Evolutionary conservation across 53 echinoderm and acorn worm species (phyloP).

Genomic region (Holothuria leucospilota): DNA sequence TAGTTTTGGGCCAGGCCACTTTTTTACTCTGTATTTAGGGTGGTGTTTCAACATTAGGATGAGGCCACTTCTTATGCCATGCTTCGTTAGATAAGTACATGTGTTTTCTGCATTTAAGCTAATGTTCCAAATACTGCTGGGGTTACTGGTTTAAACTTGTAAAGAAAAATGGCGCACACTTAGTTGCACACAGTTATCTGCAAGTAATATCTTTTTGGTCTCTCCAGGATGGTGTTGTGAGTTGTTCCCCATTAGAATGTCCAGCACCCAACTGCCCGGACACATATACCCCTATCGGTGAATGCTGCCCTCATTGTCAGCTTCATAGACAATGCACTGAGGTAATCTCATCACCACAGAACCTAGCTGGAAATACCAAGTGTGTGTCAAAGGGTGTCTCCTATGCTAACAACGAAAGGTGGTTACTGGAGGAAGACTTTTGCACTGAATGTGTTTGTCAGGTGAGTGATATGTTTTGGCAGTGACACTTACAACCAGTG

Average conservation of each 20-base stretch:
- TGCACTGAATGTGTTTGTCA: constrained; percentile 89
- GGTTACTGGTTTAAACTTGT: too few relatives aligned
- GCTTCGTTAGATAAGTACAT: too few relatives aligned
- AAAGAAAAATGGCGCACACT: too few relatives aligned
- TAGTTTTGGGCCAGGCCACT: too few relatives aligned
- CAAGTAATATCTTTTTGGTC: too few relatives aligned
- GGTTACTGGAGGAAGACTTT: constrained; percentile 82
- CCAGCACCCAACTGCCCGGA: constrained; percentile 67
- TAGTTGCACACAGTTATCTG: too few relatives aligned
- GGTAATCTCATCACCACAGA: constrained; percentile 20
- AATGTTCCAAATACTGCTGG: too few relatives aligned
- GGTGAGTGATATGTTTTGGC: constrained; percentile 58
- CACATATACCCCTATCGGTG: constrained; percentile 79
- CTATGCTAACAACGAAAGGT: constrained; percentile 77
- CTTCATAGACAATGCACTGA: constrained; percentile 69
- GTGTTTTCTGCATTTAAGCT: too few relatives aligned
- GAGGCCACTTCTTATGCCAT: too few relatives aligned
- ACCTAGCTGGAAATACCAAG: not conserved
- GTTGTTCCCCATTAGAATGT: constrained; percentile 71
- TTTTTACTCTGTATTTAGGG: too few relatives aligned
- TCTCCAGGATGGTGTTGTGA: constrained; percentile 68
- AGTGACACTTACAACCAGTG: too few relatives aligned
- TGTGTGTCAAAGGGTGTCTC: constrained; percentile 64
- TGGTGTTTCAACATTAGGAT: too few relatives aligned
- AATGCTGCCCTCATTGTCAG: constrained; percentile 96